Conservation (phyloP, 2,888 invertebrate species). For the Drosophila neonasuta region DNA sequence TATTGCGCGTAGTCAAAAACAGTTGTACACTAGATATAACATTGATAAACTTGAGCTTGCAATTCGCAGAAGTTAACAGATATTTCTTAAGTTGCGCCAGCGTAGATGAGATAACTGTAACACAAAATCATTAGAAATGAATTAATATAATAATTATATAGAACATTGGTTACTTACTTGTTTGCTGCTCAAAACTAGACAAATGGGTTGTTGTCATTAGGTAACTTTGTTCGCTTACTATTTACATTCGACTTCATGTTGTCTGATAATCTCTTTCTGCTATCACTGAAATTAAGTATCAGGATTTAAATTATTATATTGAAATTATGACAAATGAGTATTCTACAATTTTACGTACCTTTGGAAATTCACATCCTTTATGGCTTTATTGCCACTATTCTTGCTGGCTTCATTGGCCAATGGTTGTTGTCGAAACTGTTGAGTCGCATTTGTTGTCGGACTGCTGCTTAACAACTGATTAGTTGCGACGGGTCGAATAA, state of each 20-base stretch:
- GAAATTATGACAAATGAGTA: background rate
- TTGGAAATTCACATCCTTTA: slow-evolving; percentile 6
- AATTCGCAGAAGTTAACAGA: background rate
- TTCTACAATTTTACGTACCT: slow-evolving; percentile 13
- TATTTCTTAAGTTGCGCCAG: background rate
- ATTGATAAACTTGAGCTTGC: background rate
- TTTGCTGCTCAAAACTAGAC: background rate
- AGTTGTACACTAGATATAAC: background rate
- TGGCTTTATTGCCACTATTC: background rate
- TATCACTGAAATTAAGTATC: slow-evolving; percentile 35
- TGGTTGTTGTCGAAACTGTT: slow-evolving; percentile 7
- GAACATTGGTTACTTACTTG: background rate
- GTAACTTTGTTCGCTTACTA: slow-evolving; percentile 37
- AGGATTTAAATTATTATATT: background rate
- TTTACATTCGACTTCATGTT: slow-evolving; percentile 14
- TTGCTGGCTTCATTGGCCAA: background rate
- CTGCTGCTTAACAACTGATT: background rate
- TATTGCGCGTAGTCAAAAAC: background rate
- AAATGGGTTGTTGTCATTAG: slow-evolving; percentile 9
- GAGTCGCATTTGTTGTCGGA: background rate
- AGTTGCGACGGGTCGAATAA: slow-evolving; percentile 7
- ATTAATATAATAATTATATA: background rate
- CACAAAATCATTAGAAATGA: background rate
- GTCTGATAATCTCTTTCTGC: slow-evolving; percentile 30
- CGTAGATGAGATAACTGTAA: background rate